Base-by-base conservation (phyloP, 2,797 vertebrate genomes). In the Harpagifer antarcticus region DNA sequence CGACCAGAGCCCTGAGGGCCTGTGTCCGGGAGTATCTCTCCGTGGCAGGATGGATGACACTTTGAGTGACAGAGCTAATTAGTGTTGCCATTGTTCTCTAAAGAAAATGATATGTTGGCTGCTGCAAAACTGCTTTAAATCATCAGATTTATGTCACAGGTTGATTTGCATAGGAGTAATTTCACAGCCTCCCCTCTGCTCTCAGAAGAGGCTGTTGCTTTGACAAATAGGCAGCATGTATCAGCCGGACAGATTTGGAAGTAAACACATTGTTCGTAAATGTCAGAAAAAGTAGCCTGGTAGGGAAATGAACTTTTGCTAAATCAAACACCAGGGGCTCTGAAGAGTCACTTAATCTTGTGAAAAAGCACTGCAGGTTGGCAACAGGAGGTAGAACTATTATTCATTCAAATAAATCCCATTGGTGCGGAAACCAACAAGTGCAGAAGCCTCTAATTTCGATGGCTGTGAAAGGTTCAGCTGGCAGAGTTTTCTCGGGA, bases 111-210 rank as follows among this genome's bases (percentile, higher is more conserved):
- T 74, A 20, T 56, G 49, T 45, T 42, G 27, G 57, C 64, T 64
- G 42, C 63, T 69, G 55, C 66, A 66, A 62, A 68, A 8, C 12
- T 31, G 19, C 42, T 72, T 67, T 53, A 58, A 58, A 14, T 82
- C 31, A 31, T 62, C 69, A 43, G 61, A 74, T 85, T 37, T 70
- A 43, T 56, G 61, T 73, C 66, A 63, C 11, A 37, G 45, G 54
- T 52, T 55, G 31, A 81, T 88, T 84, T 86, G 75, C 68, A 80
- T 79, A 53, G 56, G 79, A 87, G 66, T 78, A 50, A 82, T 82
- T 64, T 20, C 53, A 78, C 69, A 20, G 76, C 72, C 9, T 14
- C 56, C 50, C 47, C 47, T 20, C 59, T 1, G 47, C 71, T 74
- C 52, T 72, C 11, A 19, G 16, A 23, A 23, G 49, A 72, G 50